Evolutionary conservation across 2,797 vertebrate genomes (phyloP).

Genomic region (Pseudochirops corinnae): DNA sequence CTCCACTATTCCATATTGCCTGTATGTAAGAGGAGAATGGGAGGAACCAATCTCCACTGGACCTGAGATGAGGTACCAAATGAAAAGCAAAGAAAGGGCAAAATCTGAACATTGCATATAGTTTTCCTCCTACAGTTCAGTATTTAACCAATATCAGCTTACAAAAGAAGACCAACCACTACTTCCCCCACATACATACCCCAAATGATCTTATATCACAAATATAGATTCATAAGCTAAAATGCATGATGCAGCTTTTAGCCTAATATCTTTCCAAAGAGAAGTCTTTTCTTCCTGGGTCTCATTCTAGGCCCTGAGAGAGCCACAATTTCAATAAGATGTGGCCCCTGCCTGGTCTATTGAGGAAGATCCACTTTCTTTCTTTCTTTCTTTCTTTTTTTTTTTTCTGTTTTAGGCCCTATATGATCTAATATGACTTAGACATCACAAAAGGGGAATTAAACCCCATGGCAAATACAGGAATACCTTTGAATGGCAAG

Average conservation of each 20-base stretch:
- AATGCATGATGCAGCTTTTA: not conserved
- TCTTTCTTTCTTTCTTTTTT: not conserved
- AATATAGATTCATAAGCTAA: not conserved
- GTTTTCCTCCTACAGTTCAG: not conserved
- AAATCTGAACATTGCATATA: not conserved
- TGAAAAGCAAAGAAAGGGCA: not conserved
- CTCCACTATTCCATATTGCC: not conserved
- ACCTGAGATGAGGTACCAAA: not conserved
- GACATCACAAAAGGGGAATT: conserved; percentile 30
- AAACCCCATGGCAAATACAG: conserved; percentile 51
- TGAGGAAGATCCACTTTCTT: not conserved
- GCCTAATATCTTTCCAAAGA: not conserved
- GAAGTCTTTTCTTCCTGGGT: not conserved
- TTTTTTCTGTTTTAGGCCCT: rapidly evolving
- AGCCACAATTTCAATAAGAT: not conserved
- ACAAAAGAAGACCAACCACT: not conserved
- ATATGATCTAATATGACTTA: not conserved
- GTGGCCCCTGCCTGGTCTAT: not conserved
- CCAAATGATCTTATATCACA: not conserved
- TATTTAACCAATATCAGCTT: not conserved
- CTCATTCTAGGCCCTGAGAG: not conserved
- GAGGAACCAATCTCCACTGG: not conserved
- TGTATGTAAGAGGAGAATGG: not conserved
- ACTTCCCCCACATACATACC: not conserved
- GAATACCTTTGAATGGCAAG: conserved; percentile 37